A percentile compares a stretch with the other conserved stretches of the same genome.
Evolutionary conservation across 2,888 invertebrate genomes (phyloP).

Genomic region (Latheticus oryzae): DNA sequence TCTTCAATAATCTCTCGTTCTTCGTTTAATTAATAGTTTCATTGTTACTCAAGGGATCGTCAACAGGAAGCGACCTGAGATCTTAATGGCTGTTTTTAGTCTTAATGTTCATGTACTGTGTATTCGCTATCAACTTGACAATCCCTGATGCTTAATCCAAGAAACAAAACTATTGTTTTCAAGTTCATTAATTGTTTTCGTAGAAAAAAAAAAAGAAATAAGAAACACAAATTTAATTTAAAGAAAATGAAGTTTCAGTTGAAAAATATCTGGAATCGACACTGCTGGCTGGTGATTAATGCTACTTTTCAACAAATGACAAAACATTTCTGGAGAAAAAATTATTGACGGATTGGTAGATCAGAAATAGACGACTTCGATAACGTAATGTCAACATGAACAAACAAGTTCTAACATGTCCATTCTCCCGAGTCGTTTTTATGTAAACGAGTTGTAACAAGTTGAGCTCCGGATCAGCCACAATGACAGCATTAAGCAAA

Average conservation of each 20-base stretch:
- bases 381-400: constrained; percentile 30
- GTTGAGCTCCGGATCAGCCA: too few relatives aligned
- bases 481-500: too few relatives aligned
- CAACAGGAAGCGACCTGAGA: constrained; percentile 13
- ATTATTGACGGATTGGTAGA: background rate
- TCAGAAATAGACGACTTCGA: background rate
- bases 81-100: constrained; percentile 26
- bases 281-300: too few relatives aligned
- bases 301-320: too few relatives aligned
- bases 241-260: background rate
- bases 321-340: too few relatives aligned
- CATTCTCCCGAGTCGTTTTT: too few relatives aligned
- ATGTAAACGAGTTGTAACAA: too few relatives aligned
- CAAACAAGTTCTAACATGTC: too few relatives aligned
- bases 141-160: constrained; percentile 13
- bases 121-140: background rate
- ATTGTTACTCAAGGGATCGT: constrained; percentile 14
- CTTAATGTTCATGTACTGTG: too few relatives aligned
- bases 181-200: background rate
- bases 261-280: background rate
- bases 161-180: background rate
- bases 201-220: background rate
- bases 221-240: background rate
- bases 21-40: constrained; percentile 32
- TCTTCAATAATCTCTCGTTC: constrained; percentile 21